Conservation (phyloP, 2,113 vertebrate species). For the Neopipo cinnamomea region DNA sequence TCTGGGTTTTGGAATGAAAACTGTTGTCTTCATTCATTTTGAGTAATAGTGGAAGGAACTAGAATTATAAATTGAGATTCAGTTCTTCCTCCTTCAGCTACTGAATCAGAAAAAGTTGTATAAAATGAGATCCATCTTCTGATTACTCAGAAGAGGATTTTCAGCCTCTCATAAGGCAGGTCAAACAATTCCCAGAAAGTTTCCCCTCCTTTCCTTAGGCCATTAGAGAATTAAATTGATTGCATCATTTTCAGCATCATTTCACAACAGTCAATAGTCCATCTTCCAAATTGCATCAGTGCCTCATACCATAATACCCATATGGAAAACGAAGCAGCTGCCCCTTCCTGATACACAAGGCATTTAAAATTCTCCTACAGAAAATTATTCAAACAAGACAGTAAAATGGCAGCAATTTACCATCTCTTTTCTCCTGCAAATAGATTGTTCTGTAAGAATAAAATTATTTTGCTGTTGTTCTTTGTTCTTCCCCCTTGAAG, state of each 20-base stretch:
- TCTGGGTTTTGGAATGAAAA: neutral
- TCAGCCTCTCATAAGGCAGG: neutral
- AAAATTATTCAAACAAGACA: constrained; percentile 37
- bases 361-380: constrained; percentile 24
- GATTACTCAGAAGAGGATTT: constrained; percentile 32
- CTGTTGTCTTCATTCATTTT: neutral
- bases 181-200: constrained; percentile 50
- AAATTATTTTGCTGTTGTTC: constrained; percentile 1
- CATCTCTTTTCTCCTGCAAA: neutral
- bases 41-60: constrained; percentile 8
- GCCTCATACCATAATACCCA: neutral
- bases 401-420: constrained; percentile 23
- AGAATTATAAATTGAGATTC: neutral
- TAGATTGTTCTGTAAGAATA: neutral
- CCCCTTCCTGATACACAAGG: neutral
- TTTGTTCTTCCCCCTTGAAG: neutral
- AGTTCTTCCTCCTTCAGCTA: neutral
- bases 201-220: constrained; percentile 31
- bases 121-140: constrained; percentile 9
- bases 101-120: neutral
- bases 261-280: constrained; percentile 57
- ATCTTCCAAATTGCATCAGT: constrained; percentile 39
- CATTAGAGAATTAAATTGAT: constrained; percentile 50
- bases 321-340: neutral
- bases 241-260: constrained; percentile 48